These are phyloP conservation scores for Hetaerina americana DNA, from an alignment of 1,140 invertebrate genomes.

Conservation along the genomic window DNA sequence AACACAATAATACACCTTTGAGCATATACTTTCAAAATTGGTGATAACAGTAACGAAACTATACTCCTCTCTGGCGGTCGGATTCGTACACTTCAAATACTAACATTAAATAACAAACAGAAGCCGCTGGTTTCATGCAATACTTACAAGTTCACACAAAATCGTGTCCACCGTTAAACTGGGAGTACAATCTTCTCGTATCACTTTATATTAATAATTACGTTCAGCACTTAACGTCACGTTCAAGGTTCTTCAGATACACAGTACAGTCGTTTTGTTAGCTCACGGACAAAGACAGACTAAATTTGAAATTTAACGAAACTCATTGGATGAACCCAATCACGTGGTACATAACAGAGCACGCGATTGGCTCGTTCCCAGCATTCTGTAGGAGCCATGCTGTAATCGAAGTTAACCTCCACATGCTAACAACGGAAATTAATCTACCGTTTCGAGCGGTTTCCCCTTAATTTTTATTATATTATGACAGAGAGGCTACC, in stretches of 20 bases:
- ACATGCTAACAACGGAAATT: not conserved
- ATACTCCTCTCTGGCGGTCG: not conserved
- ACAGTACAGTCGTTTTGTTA: not conserved
- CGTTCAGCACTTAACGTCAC: not conserved
- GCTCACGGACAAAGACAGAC: not conserved
- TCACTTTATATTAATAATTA: not conserved
- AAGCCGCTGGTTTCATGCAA: not conserved
- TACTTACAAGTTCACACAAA: not conserved
- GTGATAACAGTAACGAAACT: not conserved
- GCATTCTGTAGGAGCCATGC: not conserved
- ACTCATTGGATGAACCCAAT: not conserved
- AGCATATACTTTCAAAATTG: not conserved
- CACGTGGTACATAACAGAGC: not conserved
- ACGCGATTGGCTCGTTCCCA: not conserved
- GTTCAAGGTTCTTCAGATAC: not conserved
- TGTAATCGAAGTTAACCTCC: not conserved
- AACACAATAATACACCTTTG: no score
- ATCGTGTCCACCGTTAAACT: not conserved
- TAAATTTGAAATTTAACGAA: not conserved
- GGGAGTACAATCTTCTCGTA: not conserved
- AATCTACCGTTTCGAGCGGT: not conserved
- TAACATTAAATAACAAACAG: not conserved
- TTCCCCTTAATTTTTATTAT: not conserved
- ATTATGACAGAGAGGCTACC: not conserved
- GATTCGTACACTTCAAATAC: not conserved